phyloP scores from a whole-genome alignment of 2,797 vertebrate genomes.

The Dallia pectoralis region DNA sequence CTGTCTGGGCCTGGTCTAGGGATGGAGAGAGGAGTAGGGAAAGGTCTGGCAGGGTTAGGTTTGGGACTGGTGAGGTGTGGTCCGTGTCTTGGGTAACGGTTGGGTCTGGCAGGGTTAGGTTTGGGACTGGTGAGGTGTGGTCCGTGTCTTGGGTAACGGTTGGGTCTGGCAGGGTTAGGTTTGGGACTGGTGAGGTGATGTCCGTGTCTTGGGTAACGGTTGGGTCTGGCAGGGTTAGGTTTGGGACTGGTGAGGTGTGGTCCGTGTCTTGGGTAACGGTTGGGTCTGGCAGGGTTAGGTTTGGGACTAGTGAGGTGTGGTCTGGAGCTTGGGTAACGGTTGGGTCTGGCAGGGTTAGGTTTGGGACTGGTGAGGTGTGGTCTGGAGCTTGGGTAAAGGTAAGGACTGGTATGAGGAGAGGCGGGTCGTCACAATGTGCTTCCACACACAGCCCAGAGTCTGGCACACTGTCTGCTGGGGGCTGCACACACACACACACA shows the following conservation, averaged over 20 bases:
- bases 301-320: slow-evolving; percentile 52
- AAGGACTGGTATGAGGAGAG: slow-evolving; percentile 52
- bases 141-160: slow-evolving; percentile 55
- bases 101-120: slow-evolving; percentile 48
- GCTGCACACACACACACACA: slow-evolving; percentile 81
- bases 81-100: slow-evolving; percentile 55
- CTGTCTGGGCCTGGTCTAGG: slow-evolving; percentile 47
- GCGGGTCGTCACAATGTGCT: slow-evolving; percentile 64
- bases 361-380: slow-evolving; percentile 52
- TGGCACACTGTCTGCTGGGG: slow-evolving; percentile 71
- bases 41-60: slow-evolving; percentile 57
- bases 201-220: slow-evolving; percentile 55
- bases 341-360: slow-evolving; percentile 56
- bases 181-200: slow-evolving; percentile 52
- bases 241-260: slow-evolving; percentile 52
- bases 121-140: slow-evolving; percentile 52
- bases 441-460: slow-evolving; percentile 69
- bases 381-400: slow-evolving; percentile 55
- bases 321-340: slow-evolving; percentile 55
- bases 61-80: slow-evolving; percentile 52
- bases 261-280: slow-evolving; percentile 55
- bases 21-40: slow-evolving; percentile 51
- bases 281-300: slow-evolving; percentile 48
- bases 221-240: slow-evolving; percentile 48
- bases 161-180: slow-evolving; percentile 48